Evolutionary conservation across 2,113 vertebrate genomes (phyloP).

Genomic region (Oxygymnocypris stewartii): DNA sequence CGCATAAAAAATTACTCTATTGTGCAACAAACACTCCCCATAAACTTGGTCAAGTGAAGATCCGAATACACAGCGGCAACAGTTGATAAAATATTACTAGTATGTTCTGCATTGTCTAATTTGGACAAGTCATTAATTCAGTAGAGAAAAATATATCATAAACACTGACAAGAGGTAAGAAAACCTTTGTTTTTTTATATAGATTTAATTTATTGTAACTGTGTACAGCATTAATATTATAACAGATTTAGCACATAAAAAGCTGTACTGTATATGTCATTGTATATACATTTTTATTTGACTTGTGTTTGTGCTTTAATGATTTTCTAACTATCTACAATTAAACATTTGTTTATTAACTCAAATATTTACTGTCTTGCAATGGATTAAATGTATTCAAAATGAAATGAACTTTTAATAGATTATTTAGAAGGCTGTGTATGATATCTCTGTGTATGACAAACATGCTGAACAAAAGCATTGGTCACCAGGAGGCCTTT

Average conservation of each 20-base stretch:
- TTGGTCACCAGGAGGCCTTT: too few species aligned
- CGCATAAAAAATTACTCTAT: not conserved
- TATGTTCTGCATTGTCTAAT: too few species aligned
- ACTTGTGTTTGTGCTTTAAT: not conserved
- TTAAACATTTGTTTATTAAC: not conserved
- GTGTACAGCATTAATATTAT: not conserved
- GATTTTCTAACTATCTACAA: not conserved
- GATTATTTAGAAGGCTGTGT: not conserved
- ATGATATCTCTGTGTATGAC: not conserved
- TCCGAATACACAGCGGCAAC: not conserved
- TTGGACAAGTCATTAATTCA: too few species aligned
- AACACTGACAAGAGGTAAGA: too few species aligned
- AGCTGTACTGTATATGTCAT: too few species aligned
- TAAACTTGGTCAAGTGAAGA: constrained; percentile 5
- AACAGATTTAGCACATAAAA: too few species aligned
- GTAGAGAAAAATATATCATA: too few species aligned
- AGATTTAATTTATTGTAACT: not conserved
- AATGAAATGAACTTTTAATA: not conserved
- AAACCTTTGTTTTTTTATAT: too few species aligned
- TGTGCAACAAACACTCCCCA: not conserved
- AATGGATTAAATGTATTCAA: not conserved
- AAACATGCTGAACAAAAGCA: constrained; percentile 10
- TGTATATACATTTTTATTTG: too few species aligned
- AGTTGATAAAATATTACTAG: too few species aligned
- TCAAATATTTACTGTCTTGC: not conserved